A percentile compares a stretch with the other conserved stretches of the same genome.
phyloP scores from a whole-genome alignment of 2,113 vertebrate genomes.

The Pteruthius melanotis region DNA sequence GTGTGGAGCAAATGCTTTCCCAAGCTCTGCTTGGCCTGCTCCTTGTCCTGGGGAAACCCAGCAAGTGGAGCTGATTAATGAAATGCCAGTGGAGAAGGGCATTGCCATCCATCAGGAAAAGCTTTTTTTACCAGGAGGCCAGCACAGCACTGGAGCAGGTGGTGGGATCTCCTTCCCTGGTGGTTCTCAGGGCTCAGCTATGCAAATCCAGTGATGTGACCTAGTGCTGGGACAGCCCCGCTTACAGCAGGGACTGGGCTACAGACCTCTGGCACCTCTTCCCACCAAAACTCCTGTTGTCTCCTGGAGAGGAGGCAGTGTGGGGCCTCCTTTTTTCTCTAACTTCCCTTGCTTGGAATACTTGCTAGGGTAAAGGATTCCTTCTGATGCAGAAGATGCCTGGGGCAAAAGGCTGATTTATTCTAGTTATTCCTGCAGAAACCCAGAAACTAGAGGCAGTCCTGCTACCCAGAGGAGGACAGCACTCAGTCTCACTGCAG shows the following conservation, averaged over 20 bases:
- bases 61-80: not conserved
- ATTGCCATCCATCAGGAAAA: not conserved
- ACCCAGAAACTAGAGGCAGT: not conserved
- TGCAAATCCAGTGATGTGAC: not conserved
- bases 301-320: not conserved
- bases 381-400: not conserved
- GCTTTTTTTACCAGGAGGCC: not conserved
- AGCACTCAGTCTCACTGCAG: not conserved
- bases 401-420: not conserved
- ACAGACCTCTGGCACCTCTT: not conserved
- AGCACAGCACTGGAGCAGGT: not conserved
- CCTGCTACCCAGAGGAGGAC: not conserved
- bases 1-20: rapidly evolving
- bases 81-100: not conserved
- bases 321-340: not conserved
- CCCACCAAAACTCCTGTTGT: not conserved
- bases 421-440: not conserved
- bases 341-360: not conserved
- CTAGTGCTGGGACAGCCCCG: rapidly evolving
- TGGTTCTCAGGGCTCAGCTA: not conserved
- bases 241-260: not conserved
- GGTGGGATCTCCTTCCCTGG: not conserved
- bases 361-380: not conserved
- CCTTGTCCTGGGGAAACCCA: not conserved
- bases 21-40: not conserved